These are phyloP conservation scores for Craseonycteris thonglongyai DNA, from an alignment of 2,113 vertebrate species.

Conservation along the genomic window DNA sequence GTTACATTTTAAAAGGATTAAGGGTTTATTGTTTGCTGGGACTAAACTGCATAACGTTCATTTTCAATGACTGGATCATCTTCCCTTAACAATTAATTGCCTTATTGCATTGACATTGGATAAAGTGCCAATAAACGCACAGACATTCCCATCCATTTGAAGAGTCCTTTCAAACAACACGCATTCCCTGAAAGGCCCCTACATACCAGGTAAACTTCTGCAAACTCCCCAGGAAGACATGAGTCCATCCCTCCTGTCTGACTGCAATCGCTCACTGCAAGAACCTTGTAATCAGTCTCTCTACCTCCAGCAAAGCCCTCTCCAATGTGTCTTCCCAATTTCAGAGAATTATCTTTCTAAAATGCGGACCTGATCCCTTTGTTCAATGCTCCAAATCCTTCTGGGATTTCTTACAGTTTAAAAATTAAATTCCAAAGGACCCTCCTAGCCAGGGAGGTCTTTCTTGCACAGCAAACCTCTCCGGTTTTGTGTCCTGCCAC, in stretches of 20 bases:
- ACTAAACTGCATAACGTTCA: neutral
- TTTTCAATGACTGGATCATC: neutral
- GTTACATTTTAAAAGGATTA: constrained; percentile 42
- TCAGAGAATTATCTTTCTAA: neutral
- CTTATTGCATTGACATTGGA: neutral
- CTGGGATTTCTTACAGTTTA: neutral
- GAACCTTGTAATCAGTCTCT: neutral
- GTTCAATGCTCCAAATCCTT: neutral
- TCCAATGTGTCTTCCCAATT: accelerated
- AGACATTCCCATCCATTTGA: neutral
- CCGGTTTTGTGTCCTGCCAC: neutral
- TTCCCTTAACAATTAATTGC: constrained; percentile 20
- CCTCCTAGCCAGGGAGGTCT: neutral
- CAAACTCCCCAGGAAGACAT: neutral
- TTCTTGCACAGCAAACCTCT: accelerated
- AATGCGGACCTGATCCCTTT: neutral
- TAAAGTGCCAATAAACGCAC: neutral
- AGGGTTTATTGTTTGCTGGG: neutral
- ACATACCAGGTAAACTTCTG: neutral
- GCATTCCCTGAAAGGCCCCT: neutral
- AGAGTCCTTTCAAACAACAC: neutral
- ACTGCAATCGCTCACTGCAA: neutral
- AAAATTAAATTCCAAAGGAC: neutral
- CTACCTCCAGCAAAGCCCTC: neutral
- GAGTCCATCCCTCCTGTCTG: neutral